Evolutionary conservation across 1,140 invertebrate genomes (phyloP).

Genomic region (Nasonia longicornis): DNA sequence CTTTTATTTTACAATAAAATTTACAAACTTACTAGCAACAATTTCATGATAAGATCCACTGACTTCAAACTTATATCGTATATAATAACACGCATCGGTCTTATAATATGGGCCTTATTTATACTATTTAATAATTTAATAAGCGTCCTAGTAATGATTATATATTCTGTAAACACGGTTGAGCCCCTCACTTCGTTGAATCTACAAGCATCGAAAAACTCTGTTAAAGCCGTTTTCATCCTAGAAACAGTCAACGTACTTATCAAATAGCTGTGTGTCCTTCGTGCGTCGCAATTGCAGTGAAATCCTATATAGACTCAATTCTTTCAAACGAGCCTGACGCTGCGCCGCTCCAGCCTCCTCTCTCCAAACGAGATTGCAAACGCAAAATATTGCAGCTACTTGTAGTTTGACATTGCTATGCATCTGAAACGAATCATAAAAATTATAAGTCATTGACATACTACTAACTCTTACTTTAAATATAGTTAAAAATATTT

Average conservation of each 20-base stretch:
- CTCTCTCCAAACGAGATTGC: conserved; percentile 86
- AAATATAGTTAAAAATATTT: conserved; percentile 32
- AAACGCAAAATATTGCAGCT: conserved; percentile 87
- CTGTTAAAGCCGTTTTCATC: conserved; percentile 76
- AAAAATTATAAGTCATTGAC: conserved; percentile 3
- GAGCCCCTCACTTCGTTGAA: neutral
- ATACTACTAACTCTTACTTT: neutral
- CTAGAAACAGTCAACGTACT: conserved; percentile 70
- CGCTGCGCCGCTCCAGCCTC: conserved; percentile 83
- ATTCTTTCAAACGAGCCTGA: conserved; percentile 81
- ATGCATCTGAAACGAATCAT: conserved; percentile 74
- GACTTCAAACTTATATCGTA: neutral
- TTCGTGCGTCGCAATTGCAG: conserved; percentile 78
- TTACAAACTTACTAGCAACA: conserved; percentile 1
- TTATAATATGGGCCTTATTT: conserved; percentile 1
- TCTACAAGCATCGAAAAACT: conserved; percentile 73
- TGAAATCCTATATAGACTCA: conserved; percentile 84
- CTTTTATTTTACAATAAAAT: conserved; percentile 2
- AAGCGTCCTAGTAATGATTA: conserved; percentile 4
- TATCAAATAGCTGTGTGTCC: conserved; percentile 79
- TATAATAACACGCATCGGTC: neutral
- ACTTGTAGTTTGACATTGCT: conserved; percentile 86
- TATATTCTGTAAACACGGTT: neutral
- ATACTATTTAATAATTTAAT: conserved; percentile 30
- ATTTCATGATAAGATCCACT: neutral